Base-by-base conservation (phyloP, 2,888 invertebrate species). In the Eristalinus sepulchralis region DNA sequence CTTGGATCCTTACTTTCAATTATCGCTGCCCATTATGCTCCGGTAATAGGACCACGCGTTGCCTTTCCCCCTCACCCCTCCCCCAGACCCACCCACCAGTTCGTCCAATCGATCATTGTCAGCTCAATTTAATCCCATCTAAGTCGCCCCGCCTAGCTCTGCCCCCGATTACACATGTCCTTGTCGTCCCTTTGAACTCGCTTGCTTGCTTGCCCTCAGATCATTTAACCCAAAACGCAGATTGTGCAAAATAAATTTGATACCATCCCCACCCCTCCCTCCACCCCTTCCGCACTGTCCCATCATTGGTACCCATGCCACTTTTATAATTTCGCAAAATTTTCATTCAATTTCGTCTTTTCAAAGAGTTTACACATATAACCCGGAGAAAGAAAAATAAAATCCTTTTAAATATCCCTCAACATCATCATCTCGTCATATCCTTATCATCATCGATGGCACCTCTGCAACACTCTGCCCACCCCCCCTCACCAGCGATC, bases 341-440 rank as follows among this genome's bases (percentile, higher is more conserved):
- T 81, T 78, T 85, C 85, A 85, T 77, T 85, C 85, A 81, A 85
- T 85, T 85, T 81, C 73, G 57, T 55, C 77, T 47, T 85, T 84
- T 80, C 55, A 81, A 80, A 71, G 64, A 71, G 64, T 68, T 72
- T 8, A 47, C 47, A 47, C 47, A 47, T 6, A 47, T 17, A n/a
- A 53, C 34, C 24, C 27, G 1, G 13, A 6, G 10, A 5, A 34
- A 39, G 10, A 31, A n/a, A 17, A 57, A 36, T 11, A 63, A 82
- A 77, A 77, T 53, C 64, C 68, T 70, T 80, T 84, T 76, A 81
- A 81, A 80, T 72, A 72, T 73, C 73, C 63, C 64, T 62, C 70
- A 71, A 68, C 67, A 81, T 82, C 82, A 82, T 75, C 70, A 82
- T 80, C 67, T 63, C 73, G 31, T 86, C 82, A 77, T 64, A 47